Evolutionary conservation across 1,140 invertebrate species (phyloP).

Genomic region (Atta cephalotes): DNA sequence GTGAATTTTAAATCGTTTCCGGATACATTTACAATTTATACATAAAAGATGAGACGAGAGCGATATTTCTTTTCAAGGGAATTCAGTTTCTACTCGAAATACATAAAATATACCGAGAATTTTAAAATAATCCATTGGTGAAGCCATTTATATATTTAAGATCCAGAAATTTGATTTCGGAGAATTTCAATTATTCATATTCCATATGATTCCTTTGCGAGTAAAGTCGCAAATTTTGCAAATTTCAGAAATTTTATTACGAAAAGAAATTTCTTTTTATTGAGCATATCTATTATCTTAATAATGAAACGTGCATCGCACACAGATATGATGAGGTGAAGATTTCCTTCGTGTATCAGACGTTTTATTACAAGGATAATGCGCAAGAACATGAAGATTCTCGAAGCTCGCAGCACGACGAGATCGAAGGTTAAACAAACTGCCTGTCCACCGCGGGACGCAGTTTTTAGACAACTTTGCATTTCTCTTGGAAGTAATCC

Average conservation of each 20-base stretch:
- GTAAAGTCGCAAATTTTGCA: neutral
- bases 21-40: neutral
- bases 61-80: neutral
- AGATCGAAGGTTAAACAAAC: constrained; percentile 57
- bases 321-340: neutral
- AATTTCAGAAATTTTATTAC: neutral
- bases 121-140: neutral
- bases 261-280: neutral
- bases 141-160: neutral
- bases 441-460: constrained; percentile 17
- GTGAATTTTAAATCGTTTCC: neutral
- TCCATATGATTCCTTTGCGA: neutral
- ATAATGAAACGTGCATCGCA: neutral
- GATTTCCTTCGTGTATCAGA: neutral
- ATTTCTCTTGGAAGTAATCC: constrained; percentile 46
- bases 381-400: constrained; percentile 31
- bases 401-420: neutral
- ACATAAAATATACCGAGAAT: neutral
- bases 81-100: neutral
- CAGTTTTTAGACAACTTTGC: constrained; percentile 44
- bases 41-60: neutral
- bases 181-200: neutral
- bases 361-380: neutral
- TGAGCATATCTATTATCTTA: neutral
- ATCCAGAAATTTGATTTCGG: neutral